Evolutionary conservation across 2,888 invertebrate genomes (phyloP).

Genomic region (Anthrax anthrax): DNA sequence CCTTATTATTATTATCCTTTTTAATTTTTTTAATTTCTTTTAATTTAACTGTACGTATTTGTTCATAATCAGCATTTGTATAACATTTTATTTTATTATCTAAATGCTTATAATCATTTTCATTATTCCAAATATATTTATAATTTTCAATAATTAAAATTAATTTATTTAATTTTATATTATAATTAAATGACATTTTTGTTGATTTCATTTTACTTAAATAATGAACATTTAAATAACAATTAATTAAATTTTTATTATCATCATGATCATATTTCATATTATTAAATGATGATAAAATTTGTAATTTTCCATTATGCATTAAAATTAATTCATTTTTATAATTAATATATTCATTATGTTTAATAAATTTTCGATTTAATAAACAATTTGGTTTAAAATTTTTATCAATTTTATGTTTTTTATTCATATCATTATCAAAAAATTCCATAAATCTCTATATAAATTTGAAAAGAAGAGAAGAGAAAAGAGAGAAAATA

Average conservation of each 20-base stretch:
- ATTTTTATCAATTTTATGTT: background rate
- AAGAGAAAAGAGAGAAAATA: background rate
- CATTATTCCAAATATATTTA: slow-evolving; percentile 39
- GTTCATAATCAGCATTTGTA: slow-evolving; percentile 41
- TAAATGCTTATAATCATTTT: slow-evolving; percentile 18
- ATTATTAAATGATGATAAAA: background rate
- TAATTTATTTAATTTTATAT: slow-evolving; percentile 21
- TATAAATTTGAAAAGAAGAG: background rate
- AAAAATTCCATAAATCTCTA: background rate
- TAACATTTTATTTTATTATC: slow-evolving; percentile 44
- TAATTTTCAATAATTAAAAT: slow-evolving; percentile 41
- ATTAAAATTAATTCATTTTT: background rate
- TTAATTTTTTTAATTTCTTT: slow-evolving; percentile 19
- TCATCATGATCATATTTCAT: too few relatives aligned
- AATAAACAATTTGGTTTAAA: background rate
- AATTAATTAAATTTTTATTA: too few relatives aligned
- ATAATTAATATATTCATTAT: background rate
- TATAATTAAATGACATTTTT: slow-evolving; percentile 11
- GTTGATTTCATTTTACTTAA: slow-evolving; percentile 7
- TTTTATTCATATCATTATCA: background rate
- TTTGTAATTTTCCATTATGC: background rate
- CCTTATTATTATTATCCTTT: background rate
- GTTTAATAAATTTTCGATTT: background rate
- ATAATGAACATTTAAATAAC: background rate
- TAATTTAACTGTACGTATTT: slow-evolving; percentile 36